A percentile compares a stretch with the other conserved stretches of the same genome.
Conservation (phyloP, 2,797 vertebrate genomes). For the Dromococcyx pavoninus region DNA sequence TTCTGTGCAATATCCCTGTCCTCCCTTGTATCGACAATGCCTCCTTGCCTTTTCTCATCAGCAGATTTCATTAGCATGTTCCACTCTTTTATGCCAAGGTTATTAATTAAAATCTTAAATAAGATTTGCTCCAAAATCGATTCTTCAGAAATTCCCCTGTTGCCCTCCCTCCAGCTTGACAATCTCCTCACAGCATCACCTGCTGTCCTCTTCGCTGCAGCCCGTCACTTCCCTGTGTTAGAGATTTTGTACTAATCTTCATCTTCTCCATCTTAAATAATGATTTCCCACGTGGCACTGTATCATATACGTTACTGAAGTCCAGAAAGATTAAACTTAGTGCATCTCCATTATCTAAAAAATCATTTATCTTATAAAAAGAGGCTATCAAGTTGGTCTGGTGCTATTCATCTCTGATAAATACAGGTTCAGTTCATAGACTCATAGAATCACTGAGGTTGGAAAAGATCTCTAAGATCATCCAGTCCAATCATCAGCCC, state of each 20-base stretch:
- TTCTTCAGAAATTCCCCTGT: conserved; percentile 49
- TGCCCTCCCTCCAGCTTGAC: conserved; percentile 4
- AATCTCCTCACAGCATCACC: background rate
- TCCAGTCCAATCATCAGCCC: no score
- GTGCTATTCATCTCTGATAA: background rate
- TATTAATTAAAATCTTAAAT: conserved; percentile 68
- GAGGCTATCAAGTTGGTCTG: background rate
- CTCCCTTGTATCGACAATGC: background rate
- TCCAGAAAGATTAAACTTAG: conserved; percentile 44
- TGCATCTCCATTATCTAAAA: conserved; percentile 1
- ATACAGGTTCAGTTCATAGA: background rate
- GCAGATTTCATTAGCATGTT: conserved; percentile 53
- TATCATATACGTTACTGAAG: conserved; percentile 7
- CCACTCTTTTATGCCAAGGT: conserved; percentile 44
- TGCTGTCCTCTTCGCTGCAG: background rate
- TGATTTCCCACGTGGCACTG: conserved; percentile 14
- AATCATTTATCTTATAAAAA: background rate
- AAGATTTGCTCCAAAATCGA: conserved; percentile 51
- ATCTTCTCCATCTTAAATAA: conserved; percentile 34
- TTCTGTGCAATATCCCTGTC: background rate
- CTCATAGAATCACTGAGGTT: no score
- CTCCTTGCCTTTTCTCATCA: conserved; percentile 24
- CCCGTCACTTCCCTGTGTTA: background rate
- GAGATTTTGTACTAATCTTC: conserved; percentile 17
- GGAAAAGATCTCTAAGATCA: no score